Base-by-base conservation (phyloP, 2,797 vertebrate species). In the Ctenopoma multispine region DNA sequence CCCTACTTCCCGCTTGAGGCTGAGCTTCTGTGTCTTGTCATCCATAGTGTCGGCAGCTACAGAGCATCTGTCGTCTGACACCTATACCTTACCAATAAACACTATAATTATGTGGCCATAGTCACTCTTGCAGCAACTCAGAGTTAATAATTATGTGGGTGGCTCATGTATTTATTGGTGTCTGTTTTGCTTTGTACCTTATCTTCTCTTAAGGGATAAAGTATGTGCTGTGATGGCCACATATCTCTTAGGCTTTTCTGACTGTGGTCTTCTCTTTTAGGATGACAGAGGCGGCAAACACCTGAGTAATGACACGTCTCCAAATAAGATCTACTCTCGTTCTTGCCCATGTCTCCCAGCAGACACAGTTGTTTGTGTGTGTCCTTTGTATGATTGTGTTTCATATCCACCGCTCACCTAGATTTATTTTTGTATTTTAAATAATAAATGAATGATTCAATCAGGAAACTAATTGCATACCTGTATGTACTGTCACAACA, bases 1-100 rank as follows among this genome's bases (percentile, higher is more conserved):
- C n/a, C 95, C 93, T 0, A 98, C 83, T 40, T 98, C 94, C 38
- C 90, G 88, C 68, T 93, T 94, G 77, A 98, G 82, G 34, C 20
- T 91, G 43, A 97, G 81, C 54, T 90, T 91, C 34, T 87, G 46
- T 0, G 77, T 36, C 59, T 68, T 34, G 54, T 81, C 82, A 0
- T 85, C 84, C 49, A 63, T 82, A 20, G 44, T 78, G 17, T 3
- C 31, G 23, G 36, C 44, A 36, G 72, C 38, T 14, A 7, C 24
- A 47, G 14, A 43, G 2, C 0, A 12, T 15, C 13, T 53, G 47
- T 11, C 12, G 48, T 38, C 29, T 3, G 21, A 64, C 64, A 69
- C 57, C 29, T 65, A 51, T 20, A 20, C 34, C 13, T 27, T 3
- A 21, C 46, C 3, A 5, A 20, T 1, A 48, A 48, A 59, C 10